Percentiles rank a stretch among this genome's conserved stretches.
Evolutionary conservation across 2,888 invertebrate species (phyloP).

Genomic region (Archips xylosteana): DNA sequence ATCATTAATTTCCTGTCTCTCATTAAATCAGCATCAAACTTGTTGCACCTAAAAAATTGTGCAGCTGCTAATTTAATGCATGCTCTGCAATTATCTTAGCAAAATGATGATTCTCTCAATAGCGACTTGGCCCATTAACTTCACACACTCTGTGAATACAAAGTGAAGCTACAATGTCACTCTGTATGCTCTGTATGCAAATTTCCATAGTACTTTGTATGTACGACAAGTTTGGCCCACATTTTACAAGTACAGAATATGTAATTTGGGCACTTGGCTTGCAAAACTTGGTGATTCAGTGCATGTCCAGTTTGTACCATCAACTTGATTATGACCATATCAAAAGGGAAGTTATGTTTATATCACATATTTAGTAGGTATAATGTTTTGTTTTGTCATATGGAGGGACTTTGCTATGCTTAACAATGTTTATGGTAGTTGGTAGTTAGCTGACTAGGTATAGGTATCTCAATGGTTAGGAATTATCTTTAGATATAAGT

Average conservation of each 20-base stretch:
- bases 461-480: not conserved
- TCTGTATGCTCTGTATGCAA: slow-evolving; percentile 48
- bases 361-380: not conserved
- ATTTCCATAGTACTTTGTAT: slow-evolving; percentile 50
- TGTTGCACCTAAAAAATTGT: no score
- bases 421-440: not conserved
- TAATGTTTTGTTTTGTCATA: not conserved
- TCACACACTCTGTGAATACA: slow-evolving; percentile 30
- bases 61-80: not conserved
- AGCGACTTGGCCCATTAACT: slow-evolving; percentile 9
- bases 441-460: not conserved
- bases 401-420: not conserved
- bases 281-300: slow-evolving; percentile 4
- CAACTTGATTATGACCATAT: not conserved
- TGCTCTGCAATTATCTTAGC: slow-evolving; percentile 1
- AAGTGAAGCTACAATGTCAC: slow-evolving; percentile 26
- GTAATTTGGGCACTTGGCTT: slow-evolving; percentile 16
- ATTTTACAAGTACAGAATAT: slow-evolving; percentile 53
- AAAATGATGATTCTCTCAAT: slow-evolving; percentile 23
- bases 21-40: no score
- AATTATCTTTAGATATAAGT: not conserved
- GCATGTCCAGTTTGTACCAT: not conserved
- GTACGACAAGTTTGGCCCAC: slow-evolving; percentile 51
- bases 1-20: no score
- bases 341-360: not conserved